A percentile compares a stretch with the other conserved stretches of the same genome.
phyloP scores from a whole-genome alignment of 2,888 invertebrate species.

The Drosophila rubida region DNA sequence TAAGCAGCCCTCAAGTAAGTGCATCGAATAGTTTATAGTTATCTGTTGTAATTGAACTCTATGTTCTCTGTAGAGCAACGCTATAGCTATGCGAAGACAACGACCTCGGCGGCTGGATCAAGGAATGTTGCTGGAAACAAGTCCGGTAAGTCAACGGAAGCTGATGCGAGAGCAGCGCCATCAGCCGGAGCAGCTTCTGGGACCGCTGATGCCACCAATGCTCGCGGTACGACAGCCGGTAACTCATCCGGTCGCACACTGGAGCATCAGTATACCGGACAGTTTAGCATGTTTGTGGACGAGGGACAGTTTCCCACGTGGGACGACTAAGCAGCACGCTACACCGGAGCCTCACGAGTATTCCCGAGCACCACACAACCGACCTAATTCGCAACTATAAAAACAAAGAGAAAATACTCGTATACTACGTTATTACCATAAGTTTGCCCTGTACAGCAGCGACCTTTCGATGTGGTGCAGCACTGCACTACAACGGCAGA shows the following conservation, averaged over 20 bases:
- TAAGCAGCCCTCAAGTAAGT: constrained; percentile 77
- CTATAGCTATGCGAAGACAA: constrained; percentile 80
- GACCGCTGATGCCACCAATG: constrained; percentile 53
- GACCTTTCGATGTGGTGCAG: neutral
- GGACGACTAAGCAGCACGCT: constrained; percentile 87
- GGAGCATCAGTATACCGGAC: constrained; percentile 77
- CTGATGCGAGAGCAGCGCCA: constrained; percentile 28
- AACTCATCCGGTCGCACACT: constrained; percentile 37
- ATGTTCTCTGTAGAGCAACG: constrained; percentile 78
- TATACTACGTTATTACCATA: neutral
- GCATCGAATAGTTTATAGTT: no score
- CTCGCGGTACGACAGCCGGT: constrained; percentile 61
- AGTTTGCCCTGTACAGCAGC: neutral
- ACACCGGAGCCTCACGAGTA: neutral
- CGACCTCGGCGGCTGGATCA: constrained; percentile 79
- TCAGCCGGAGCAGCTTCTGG: constrained; percentile 24
- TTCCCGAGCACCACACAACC: neutral
- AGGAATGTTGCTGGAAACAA: constrained; percentile 63
- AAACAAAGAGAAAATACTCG: neutral
- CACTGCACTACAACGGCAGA: no score
- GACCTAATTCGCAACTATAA: neutral
- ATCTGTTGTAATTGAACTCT: no score
- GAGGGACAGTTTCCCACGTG: constrained; percentile 88
- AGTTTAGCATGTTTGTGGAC: constrained; percentile 86
- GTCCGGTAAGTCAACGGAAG: constrained; percentile 57